Base-by-base conservation (phyloP, 2,888 invertebrate species). In the Xanthia togata region DNA sequence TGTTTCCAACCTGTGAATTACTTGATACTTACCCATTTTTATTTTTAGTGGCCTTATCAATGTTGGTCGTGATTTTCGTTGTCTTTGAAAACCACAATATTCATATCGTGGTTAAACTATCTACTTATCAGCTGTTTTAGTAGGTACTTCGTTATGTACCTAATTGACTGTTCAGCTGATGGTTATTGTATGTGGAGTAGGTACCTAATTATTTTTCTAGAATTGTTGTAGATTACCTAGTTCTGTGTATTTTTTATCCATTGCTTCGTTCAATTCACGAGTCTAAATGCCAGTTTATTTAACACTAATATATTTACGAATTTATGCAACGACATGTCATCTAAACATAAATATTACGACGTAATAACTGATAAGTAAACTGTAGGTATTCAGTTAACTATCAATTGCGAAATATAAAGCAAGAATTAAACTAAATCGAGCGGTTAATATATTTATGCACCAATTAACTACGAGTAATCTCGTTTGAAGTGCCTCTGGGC, bases 11-110 rank as follows among this genome's bases (percentile, higher is more conserved):
- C 35, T 35, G 23, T 31, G 2, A 59, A 14, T 60, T 4, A 31
- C 1, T 20, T 44, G 0, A n/a, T 71, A 0, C n/a, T n/a, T n/a
- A n/a, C 14, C 14, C 0, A 26, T 38, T 70, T 79, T 9, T 50
- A 44, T 74, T n/a, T 14, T 70, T 31, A 78, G 17, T 38, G 8
- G 3, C 31, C 62, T 73, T 80, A 84, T 81, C 74, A 53, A 55
- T 64, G 12, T 35, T 35, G 47, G 31, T 0, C 26, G 6, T 20
- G 17, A 12, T 60, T 55, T 12, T 6, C 2, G 23, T n/a, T 20
- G 35, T 71, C n/a, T 35, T 50, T 26, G 14, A 60, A 55, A 55
- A 63, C 75, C 9, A 6, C 23, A 23, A 68, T 57, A 53, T 38
- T 55, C 20, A 8, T 65, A 50, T 57, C 26, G 59, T 50, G 80